phyloP scores from a whole-genome alignment of 2,888 invertebrate genomes.

The Philereme transversata region DNA sequence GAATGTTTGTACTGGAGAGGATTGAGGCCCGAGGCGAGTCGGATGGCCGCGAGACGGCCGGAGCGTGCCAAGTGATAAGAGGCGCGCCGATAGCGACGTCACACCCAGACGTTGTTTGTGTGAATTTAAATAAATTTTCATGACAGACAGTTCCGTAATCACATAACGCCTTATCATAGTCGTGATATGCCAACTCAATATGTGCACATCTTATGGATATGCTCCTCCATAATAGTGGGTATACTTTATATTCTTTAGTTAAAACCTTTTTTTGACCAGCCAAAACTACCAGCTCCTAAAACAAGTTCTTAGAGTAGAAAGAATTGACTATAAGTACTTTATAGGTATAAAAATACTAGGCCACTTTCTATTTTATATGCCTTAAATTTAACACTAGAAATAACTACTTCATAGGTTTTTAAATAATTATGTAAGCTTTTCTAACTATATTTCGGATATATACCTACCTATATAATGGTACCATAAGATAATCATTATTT shows the following conservation, averaged over 20 bases:
- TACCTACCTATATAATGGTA: no score
- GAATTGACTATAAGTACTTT: no score
- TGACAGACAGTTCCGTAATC: conserved; percentile 84
- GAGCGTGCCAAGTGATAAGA: conserved; percentile 84
- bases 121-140: conserved; percentile 84
- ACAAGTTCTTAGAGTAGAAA: no score
- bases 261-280: no score
- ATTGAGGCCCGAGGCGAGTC: conserved; percentile 69
- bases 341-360: no score
- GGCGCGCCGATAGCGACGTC: conserved; percentile 83
- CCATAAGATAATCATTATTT: no score
- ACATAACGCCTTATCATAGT: conserved; percentile 74
- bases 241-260: conserved; percentile 17
- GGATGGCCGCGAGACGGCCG: conserved; percentile 76
- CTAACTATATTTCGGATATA: no score
- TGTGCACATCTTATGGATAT: conserved; percentile 48
- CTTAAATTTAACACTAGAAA: no score
- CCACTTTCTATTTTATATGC: no score
- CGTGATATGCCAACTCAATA: conserved; percentile 73
- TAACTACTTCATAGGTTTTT: no score
- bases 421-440: no score
- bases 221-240: conserved; percentile 46
- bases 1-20: conserved; percentile 65
- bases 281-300: no score
- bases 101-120: conserved; percentile 84